Evolutionary conservation across 2,888 invertebrate genomes (phyloP).

Genomic region (Osmoderma eremita): DNA sequence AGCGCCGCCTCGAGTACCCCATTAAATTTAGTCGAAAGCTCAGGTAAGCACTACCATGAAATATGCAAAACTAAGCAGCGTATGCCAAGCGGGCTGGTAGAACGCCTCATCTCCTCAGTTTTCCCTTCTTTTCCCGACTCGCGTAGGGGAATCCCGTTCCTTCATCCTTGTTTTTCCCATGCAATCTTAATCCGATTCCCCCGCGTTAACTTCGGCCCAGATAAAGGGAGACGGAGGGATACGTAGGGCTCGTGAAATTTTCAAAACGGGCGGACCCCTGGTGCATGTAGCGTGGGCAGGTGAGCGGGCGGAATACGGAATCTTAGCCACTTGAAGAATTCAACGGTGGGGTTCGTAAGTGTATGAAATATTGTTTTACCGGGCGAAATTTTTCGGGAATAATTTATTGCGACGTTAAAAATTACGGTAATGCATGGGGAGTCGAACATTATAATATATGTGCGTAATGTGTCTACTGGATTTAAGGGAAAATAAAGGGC

Average conservation of each 20-base stretch:
- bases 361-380: constrained; percentile 25
- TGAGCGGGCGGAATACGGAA: constrained; percentile 31
- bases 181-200: constrained; percentile 10
- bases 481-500: not conserved
- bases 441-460: not conserved
- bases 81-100: not conserved
- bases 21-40: constrained; percentile 48
- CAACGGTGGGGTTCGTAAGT: constrained; percentile 20
- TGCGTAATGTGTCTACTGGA: not conserved
- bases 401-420: constrained; percentile 20
- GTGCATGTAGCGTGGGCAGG: no score
- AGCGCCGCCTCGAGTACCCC: constrained; percentile 43
- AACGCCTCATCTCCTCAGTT: no score
- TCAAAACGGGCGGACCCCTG: constrained; percentile 28
- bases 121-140: no score
- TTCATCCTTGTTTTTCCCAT: no score
- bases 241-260: constrained; percentile 24
- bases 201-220: not conserved
- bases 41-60: constrained; percentile 49
- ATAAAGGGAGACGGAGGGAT: not conserved
- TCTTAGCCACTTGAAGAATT: constrained; percentile 29
- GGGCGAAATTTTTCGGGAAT: constrained; percentile 21
- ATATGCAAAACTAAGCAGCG: constrained; percentile 47
- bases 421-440: no score
- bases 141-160: not conserved